A percentile compares a stretch with the other conserved stretches of the same genome.
These are phyloP conservation scores for Scaptomyza tumidula DNA, from an alignment of 2,888 invertebrate genomes.

Conservation along the genomic window DNA sequence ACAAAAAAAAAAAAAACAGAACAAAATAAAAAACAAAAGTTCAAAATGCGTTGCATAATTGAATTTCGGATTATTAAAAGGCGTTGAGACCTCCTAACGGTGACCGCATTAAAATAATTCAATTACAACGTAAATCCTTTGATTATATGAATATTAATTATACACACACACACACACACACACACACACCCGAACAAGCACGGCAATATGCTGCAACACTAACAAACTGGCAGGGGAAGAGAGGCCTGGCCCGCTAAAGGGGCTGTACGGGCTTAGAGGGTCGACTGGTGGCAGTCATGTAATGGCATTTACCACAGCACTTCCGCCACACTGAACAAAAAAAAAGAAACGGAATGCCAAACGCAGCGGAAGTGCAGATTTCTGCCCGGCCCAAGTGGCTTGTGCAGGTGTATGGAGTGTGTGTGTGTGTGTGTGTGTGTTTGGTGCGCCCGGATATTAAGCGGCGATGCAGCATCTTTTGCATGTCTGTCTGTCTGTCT, in stretches of 20 bases:
- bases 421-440: conserved; percentile 12
- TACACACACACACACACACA: conserved; percentile 36
- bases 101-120: conserved; percentile 60
- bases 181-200: background rate
- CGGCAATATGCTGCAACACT: conserved; percentile 11
- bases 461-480: conserved; percentile 50
- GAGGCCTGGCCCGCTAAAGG: background rate
- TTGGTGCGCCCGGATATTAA: conserved; percentile 30
- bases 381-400: conserved; percentile 50
- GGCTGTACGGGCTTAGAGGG: background rate
- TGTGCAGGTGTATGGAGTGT: conserved; percentile 2
- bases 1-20: no score
- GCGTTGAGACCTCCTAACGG: conserved; percentile 20
- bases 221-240: background rate
- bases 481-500: conserved; percentile 25
- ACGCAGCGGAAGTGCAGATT: conserved; percentile 68
- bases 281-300: conserved; percentile 36
- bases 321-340: conserved; percentile 66
- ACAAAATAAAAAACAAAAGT: background rate
- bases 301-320: conserved; percentile 73
- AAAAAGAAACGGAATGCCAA: background rate
- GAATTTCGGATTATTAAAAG: conserved; percentile 30
- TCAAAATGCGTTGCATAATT: conserved; percentile 18
- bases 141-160: conserved; percentile 80
- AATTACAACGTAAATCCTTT: conserved; percentile 72